Evolutionary conservation across 2,888 invertebrate genomes (phyloP).

Genomic region (Patella pellucida): DNA sequence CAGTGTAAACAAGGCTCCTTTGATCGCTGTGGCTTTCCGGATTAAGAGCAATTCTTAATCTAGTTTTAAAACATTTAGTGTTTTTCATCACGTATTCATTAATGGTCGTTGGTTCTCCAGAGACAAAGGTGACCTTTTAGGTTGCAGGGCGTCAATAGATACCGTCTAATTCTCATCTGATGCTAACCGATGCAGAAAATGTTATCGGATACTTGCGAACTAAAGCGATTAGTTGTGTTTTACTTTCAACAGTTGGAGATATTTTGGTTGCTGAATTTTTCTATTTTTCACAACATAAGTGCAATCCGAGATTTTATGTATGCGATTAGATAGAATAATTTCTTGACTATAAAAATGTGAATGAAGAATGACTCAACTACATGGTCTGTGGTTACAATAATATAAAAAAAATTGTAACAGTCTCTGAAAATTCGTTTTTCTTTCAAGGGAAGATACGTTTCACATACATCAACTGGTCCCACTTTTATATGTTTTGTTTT

Average conservation of each 20-base stretch:
- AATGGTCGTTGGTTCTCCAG: conserved; percentile 2
- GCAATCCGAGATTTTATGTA: no score
- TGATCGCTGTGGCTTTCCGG: background rate
- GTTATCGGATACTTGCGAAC: background rate
- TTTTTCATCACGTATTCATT: background rate
- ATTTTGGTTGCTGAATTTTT: no score
- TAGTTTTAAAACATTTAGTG: background rate
- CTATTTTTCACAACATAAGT: no score
- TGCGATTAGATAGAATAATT: no score
- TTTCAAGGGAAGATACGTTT: no score
- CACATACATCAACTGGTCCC: no score
- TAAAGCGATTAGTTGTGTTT: background rate
- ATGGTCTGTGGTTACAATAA: no score
- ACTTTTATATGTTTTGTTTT: no score
- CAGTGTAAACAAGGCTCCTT: background rate
- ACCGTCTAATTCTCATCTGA: background rate
- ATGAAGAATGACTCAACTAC: no score
- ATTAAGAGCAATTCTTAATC: background rate
- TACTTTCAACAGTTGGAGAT: background rate
- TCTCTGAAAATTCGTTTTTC: no score
- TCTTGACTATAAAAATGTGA: no score
- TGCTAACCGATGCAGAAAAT: conserved; percentile 4
- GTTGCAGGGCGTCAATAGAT: background rate
- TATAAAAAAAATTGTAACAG: no score
- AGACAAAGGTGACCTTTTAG: conserved; percentile 5